These are phyloP conservation scores for Tromatobia lineatoria DNA, from an alignment of 2,888 invertebrate species.

Conservation along the genomic window DNA sequence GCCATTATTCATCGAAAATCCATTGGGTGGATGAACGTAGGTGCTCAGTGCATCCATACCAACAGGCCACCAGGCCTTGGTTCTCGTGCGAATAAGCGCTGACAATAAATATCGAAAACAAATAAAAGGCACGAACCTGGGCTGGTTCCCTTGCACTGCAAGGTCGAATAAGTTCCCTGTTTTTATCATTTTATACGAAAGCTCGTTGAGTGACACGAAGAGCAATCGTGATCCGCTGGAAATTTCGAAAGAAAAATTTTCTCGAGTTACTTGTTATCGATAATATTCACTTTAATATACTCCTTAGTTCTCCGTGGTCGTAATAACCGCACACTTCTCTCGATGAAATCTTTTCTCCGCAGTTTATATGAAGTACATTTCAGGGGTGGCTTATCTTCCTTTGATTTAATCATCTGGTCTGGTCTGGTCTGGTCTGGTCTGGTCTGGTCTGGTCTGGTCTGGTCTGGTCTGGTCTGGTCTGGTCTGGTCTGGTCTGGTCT, in stretches of 20 bases:
- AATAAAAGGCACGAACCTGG: slow-evolving; percentile 60
- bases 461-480: too few species aligned
- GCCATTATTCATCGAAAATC: slow-evolving; percentile 63
- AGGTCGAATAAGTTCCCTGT: slow-evolving; percentile 30
- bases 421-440: too few species aligned
- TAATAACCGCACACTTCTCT: background rate
- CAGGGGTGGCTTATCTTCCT: background rate
- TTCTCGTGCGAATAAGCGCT: slow-evolving; percentile 48
- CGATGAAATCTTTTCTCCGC: background rate
- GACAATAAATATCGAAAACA: slow-evolving; percentile 67
- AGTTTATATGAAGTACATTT: background rate
- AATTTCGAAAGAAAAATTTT: slow-evolving; percentile 49
- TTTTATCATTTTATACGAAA: slow-evolving; percentile 58
- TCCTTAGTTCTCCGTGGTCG: background rate
- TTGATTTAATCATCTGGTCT: background rate
- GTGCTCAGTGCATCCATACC: slow-evolving; percentile 40
- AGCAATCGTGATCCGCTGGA: slow-evolving; percentile 32
- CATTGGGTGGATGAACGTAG: slow-evolving; percentile 15
- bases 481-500: too few species aligned
- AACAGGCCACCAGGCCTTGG: slow-evolving; percentile 31
- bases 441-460: too few species aligned
- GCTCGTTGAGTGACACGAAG: slow-evolving; percentile 35
- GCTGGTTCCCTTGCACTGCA: slow-evolving; percentile 22
- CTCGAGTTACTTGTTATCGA: slow-evolving; percentile 2
- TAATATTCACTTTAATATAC: background rate